A percentile compares a stretch with the other conserved stretches of the same genome.
Evolutionary conservation across 2,113 vertebrate species (phyloP).

Genomic region (Tragelaphus scriptus): DNA sequence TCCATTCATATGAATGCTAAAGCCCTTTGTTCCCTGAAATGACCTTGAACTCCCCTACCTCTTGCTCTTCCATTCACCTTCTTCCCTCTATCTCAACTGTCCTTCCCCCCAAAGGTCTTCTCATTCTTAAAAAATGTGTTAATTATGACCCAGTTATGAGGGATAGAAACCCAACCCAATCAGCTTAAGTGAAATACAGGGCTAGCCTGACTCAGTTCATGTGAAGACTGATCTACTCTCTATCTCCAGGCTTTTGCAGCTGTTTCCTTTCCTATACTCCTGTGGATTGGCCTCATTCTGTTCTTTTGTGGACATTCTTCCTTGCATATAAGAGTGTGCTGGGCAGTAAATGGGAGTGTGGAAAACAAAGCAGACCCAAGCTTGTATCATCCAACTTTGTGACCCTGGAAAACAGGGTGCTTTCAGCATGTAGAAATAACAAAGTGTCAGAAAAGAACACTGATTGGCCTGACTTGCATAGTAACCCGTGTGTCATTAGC

Average conservation of each 20-base stretch:
- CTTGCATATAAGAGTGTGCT: not conserved
- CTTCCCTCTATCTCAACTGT: not conserved
- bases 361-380: not conserved
- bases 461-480: not conserved
- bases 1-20: not conserved
- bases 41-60: not conserved
- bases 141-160: too few species aligned
- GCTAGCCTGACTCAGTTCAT: not conserved
- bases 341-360: not conserved
- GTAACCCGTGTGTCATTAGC: not conserved
- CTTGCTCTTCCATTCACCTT: not conserved
- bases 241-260: not conserved
- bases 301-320: not conserved
- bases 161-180: not conserved
- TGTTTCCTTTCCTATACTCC: not conserved
- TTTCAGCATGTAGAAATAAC: not conserved
- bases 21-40: not conserved
- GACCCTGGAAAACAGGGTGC: not conserved
- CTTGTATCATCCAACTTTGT: not conserved
- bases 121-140: too few species aligned
- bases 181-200: not conserved
- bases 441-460: not conserved
- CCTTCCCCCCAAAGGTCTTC: not conserved
- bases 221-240: not conserved
- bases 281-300: not conserved